Conservation (phyloP, 2,888 invertebrate species). For the Apodemia mormo region DNA sequence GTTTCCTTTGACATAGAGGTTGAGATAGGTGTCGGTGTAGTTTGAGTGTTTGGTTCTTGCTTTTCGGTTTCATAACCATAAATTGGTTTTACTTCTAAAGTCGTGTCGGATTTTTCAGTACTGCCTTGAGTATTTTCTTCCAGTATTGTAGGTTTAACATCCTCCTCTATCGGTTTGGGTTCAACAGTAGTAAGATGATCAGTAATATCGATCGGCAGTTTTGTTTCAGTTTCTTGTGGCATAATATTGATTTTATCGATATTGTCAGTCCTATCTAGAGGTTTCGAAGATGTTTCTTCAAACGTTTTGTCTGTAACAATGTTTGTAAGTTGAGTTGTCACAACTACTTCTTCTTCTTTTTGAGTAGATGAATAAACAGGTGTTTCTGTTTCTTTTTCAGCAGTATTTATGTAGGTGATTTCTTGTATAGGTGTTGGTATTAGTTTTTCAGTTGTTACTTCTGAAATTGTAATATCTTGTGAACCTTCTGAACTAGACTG, state of each 20-base stretch:
- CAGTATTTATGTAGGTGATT: not conserved
- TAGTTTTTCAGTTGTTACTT: constrained; percentile 25
- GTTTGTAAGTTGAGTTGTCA: not conserved
- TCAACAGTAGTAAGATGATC: constrained; percentile 2
- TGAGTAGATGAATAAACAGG: constrained; percentile 16
- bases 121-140: constrained; percentile 17
- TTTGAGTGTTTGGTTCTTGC: not conserved
- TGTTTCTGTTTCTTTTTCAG: constrained; percentile 26
- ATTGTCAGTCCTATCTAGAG: not conserved
- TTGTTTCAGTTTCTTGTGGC: constrained; percentile 3
- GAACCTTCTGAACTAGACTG: constrained; percentile 19
- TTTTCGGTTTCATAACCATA: not conserved
- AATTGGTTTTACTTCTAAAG: constrained; percentile 18
- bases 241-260: not conserved
- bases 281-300: constrained; percentile 1
- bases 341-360: constrained; percentile 27
- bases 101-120: constrained; percentile 23
- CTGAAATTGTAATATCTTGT: constrained; percentile 20
- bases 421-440: constrained; percentile 20
- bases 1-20: not conserved
- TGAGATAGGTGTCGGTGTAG: not conserved
- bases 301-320: constrained; percentile 13
- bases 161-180: not conserved
- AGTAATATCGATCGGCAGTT: not conserved
- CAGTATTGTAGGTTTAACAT: not conserved